These are phyloP conservation scores for Aproaerema taeniolella DNA, from an alignment of 2,888 invertebrate genomes.

Conservation along the genomic window DNA sequence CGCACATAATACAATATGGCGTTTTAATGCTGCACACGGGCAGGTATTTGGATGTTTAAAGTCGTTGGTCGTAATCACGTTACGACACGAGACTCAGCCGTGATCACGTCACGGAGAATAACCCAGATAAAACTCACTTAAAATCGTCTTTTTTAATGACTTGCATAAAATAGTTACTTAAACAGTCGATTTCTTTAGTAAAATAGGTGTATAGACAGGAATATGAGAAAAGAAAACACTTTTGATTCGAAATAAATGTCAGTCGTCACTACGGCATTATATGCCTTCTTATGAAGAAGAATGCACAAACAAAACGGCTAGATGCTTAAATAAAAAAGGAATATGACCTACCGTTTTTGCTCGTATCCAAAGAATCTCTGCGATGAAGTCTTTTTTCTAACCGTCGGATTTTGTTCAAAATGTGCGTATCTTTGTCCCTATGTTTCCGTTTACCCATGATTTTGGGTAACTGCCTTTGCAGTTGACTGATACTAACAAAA, in stretches of 20 bases:
- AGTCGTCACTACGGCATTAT: constrained; percentile 1
- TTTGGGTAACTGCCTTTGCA: background rate
- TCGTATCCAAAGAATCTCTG: no score
- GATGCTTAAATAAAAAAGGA: no score
- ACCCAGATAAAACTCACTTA: no score
- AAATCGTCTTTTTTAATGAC: no score
- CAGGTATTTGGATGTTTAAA: background rate
- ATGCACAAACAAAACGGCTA: no score
- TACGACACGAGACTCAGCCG: constrained; percentile 4
- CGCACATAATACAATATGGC: background rate
- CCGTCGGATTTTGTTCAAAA: background rate
- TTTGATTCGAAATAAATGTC: background rate
- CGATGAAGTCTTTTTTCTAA: background rate
- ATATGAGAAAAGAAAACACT: background rate
- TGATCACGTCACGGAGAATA: background rate
- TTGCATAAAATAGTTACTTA: no score
- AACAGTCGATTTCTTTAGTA: no score
- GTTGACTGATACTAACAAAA: background rate
- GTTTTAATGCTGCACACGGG: background rate
- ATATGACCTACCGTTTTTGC: no score
- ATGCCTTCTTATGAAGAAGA: no score
- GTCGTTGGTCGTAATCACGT: constrained; percentile 10
- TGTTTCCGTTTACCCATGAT: constrained; percentile 1
- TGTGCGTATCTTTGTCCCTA: background rate
- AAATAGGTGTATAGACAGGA: no score